Conservation (phyloP, 2,888 invertebrate species). For the Drosophila histrio region DNA sequence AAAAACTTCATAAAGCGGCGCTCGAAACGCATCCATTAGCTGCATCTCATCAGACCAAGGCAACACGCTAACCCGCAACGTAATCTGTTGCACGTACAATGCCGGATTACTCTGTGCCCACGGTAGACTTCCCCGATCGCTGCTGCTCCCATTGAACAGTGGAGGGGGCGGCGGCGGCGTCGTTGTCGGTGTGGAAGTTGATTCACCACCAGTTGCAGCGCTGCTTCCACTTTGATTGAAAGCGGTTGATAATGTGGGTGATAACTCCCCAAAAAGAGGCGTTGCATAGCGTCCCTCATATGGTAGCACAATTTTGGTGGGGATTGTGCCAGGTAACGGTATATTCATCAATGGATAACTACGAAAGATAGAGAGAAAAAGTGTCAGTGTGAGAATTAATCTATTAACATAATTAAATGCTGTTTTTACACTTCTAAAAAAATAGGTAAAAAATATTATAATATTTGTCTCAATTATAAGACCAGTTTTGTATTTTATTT, state of each 20-base stretch:
- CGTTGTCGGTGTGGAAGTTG: neutral
- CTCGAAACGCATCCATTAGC: slow-evolving; percentile 95
- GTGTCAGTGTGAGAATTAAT: slow-evolving; percentile 1
- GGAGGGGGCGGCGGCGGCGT: slow-evolving; percentile 54
- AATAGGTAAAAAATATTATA: too few species aligned
- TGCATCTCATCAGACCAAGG: slow-evolving; percentile 94
- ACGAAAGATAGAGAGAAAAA: slow-evolving; percentile 30
- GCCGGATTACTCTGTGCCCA: slow-evolving; percentile 87
- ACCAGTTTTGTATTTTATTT: too few species aligned
- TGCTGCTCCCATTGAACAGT: slow-evolving; percentile 35
- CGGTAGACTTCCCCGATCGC: slow-evolving; percentile 81
- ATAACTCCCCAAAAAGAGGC: slow-evolving; percentile 63
- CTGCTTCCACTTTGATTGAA: slow-evolving; percentile 45
- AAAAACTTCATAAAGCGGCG: slow-evolving; percentile 95
- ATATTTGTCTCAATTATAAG: too few species aligned
- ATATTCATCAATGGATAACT: slow-evolving; percentile 94
- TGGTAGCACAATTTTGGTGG: slow-evolving; percentile 88
- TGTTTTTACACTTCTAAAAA: too few species aligned
- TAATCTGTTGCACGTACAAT: slow-evolving; percentile 91
- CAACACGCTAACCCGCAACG: slow-evolving; percentile 90
- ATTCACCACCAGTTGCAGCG: slow-evolving; percentile 28
- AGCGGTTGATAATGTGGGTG: slow-evolving; percentile 11
- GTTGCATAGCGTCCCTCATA: slow-evolving; percentile 83
- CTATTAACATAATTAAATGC: slow-evolving; percentile 1
- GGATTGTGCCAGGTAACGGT: slow-evolving; percentile 95